These are phyloP conservation scores for Zaprionus gabonicus DNA, from an alignment of 1,140 invertebrate species.

Conservation along the genomic window DNA sequence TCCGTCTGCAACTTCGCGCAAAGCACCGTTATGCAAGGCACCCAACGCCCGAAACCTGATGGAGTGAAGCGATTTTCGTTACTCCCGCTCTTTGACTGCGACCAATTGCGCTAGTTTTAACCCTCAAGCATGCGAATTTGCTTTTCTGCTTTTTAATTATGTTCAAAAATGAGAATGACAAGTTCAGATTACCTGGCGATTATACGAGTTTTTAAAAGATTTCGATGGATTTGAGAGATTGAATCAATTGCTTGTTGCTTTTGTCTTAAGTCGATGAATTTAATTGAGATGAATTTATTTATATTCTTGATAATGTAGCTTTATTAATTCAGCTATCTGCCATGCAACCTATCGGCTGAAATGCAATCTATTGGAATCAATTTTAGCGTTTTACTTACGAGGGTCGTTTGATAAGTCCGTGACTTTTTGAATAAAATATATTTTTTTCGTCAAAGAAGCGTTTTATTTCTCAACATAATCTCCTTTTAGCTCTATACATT, in stretches of 20 bases:
- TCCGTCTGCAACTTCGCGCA: slow-evolving; percentile 44
- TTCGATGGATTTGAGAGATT: background rate
- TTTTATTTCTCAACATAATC: no score
- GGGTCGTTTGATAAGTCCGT: no score
- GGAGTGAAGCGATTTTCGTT: background rate
- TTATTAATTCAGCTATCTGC: no score
- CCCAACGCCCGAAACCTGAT: background rate
- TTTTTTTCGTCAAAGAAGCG: no score
- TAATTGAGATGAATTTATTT: background rate
- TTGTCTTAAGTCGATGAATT: background rate
- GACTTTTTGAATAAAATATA: no score
- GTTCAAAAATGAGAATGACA: background rate
- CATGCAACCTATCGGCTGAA: no score
- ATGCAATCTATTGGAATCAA: no score
- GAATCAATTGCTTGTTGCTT: background rate
- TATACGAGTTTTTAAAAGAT: background rate
- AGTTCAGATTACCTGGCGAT: background rate
- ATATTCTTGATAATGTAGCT: no score
- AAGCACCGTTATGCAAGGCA: slow-evolving; percentile 2
- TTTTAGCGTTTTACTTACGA: no score
- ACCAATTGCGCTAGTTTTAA: background rate
- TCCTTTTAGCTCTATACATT: no score
- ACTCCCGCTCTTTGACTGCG: background rate
- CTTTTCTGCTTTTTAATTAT: background rate
- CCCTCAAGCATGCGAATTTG: background rate